Conservation (phyloP, 2,888 invertebrate genomes). For the Abrostola triplasia region DNA sequence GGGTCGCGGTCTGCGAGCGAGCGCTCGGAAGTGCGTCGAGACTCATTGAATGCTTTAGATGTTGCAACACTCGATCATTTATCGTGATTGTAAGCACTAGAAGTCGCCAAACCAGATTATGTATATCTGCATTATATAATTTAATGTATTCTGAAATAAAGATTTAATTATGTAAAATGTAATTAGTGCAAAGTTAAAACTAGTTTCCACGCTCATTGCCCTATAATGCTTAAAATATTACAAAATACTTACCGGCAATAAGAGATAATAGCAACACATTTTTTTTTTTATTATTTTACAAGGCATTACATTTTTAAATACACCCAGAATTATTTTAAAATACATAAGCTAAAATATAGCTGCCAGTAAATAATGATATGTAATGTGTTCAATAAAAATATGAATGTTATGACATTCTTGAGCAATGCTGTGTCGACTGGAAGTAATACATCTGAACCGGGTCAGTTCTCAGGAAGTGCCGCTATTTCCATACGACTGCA, state of each 20-base stretch:
- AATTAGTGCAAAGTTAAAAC: background rate
- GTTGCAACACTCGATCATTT: constrained; percentile 63
- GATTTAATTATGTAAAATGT: background rate
- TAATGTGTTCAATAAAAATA: constrained; percentile 20
- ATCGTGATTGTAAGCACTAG: constrained; percentile 51
- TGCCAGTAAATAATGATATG: constrained; percentile 2
- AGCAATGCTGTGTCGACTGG: constrained; percentile 39
- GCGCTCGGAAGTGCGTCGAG: constrained; percentile 77
- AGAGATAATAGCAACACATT: too few species aligned
- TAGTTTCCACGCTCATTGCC: background rate
- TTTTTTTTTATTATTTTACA: too few species aligned
- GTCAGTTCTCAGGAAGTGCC: constrained; percentile 73
- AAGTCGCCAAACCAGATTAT: constrained; percentile 29
- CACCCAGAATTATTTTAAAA: background rate
- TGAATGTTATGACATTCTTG: constrained; percentile 39
- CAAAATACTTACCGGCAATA: too few species aligned
- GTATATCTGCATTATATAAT: constrained; percentile 39
- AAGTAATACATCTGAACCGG: constrained; percentile 60
- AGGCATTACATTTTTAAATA: too few species aligned
- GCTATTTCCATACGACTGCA: constrained; percentile 78
- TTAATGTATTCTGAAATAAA: background rate
- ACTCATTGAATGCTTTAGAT: constrained; percentile 56
- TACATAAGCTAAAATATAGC: constrained; percentile 7
- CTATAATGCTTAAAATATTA: background rate
- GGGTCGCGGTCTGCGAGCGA: constrained; percentile 80